phyloP scores from a whole-genome alignment of 2,113 vertebrate genomes.

The Catharus minimus region DNA sequence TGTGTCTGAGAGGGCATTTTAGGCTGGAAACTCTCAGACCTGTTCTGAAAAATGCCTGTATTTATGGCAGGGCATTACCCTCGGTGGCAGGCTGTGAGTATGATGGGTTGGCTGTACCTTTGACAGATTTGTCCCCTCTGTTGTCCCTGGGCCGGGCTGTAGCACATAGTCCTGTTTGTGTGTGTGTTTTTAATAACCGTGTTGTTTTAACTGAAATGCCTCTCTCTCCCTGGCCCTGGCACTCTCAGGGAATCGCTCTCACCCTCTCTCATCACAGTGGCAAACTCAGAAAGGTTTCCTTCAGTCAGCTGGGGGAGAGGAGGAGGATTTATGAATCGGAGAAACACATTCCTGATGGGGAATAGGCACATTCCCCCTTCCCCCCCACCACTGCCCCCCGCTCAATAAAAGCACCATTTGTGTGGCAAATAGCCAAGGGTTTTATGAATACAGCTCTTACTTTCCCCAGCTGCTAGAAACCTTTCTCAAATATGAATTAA shows the following conservation, averaged over 20 bases:
- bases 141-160: neutral
- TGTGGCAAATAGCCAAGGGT: slow-evolving; percentile 67
- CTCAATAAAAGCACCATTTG: slow-evolving; percentile 70
- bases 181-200: neutral
- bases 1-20: neutral
- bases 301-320: slow-evolving; percentile 31
- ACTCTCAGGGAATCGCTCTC: neutral
- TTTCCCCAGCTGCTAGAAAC: slow-evolving; percentile 69
- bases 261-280: neutral
- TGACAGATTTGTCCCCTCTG: neutral
- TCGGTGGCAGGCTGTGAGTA: neutral
- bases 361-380: slow-evolving; percentile 48
- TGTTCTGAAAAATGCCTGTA: neutral
- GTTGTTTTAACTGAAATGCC: neutral
- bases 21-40: neutral
- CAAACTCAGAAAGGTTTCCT: slow-evolving; percentile 38
- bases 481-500: slow-evolving; percentile 76
- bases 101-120: neutral
- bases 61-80: neutral
- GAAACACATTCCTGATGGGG: slow-evolving; percentile 61
- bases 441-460: slow-evolving; percentile 76
- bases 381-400: neutral
- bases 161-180: slow-evolving; percentile 4
- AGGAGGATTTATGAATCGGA: slow-evolving; percentile 65
- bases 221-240: neutral